phyloP scores from a whole-genome alignment of 2,888 invertebrate species.

The Camponotus fellah region DNA sequence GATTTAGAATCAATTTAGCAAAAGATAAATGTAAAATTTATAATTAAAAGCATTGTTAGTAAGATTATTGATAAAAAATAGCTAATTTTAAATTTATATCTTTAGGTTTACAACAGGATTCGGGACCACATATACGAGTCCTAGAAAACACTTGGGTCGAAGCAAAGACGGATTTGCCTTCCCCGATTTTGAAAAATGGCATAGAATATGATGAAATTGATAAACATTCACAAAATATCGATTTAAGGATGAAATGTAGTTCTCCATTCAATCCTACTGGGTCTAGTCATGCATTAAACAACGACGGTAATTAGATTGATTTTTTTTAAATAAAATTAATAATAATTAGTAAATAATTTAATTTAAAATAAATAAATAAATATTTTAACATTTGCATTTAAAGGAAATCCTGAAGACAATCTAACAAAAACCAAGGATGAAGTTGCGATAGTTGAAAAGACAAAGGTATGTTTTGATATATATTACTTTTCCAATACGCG shows the following conservation, averaged over 20 bases:
- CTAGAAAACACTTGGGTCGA: conserved; percentile 80
- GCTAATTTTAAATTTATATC: neutral
- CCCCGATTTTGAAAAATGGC: conserved; percentile 80
- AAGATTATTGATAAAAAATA: neutral
- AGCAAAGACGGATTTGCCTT: conserved; percentile 77
- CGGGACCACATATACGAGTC: conserved; percentile 71
- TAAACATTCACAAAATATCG: conserved; percentile 67
- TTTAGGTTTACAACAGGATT: conserved; percentile 72
- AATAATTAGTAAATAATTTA: conserved; percentile 6
- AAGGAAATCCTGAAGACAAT: conserved; percentile 58
- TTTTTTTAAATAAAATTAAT: neutral
- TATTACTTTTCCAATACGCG: too few relatives aligned
- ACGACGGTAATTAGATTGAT: conserved; percentile 64
- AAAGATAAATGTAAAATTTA: neutral
- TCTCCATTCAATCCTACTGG: conserved; percentile 80
- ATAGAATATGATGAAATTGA: conserved; percentile 60
- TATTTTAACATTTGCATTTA: conserved; percentile 11
- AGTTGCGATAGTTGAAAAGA: conserved; percentile 39
- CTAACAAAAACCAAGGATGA: conserved; percentile 49
- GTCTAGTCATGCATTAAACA: conserved; percentile 75
- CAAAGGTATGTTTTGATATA: conserved; percentile 51
- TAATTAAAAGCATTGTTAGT: neutral
- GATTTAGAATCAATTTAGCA: neutral
- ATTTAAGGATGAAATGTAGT: conserved; percentile 77
- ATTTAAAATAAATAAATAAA: neutral